Conservation (phyloP, 2,888 invertebrate genomes). For the Drosophila falleni region DNA sequence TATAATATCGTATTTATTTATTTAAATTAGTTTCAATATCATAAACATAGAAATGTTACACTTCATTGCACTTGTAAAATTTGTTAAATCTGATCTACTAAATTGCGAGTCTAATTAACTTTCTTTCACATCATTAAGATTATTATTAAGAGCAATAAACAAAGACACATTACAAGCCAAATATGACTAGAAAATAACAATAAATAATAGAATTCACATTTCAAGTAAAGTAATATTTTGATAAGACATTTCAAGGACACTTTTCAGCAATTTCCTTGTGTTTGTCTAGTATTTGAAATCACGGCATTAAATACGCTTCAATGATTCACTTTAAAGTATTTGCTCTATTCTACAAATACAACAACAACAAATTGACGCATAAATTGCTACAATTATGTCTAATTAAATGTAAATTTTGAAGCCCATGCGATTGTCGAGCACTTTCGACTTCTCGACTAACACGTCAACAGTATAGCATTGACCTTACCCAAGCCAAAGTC, state of each 20-base stretch:
- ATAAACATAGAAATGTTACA: not conserved
- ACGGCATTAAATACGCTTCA: conserved; percentile 25
- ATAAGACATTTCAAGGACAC: not conserved
- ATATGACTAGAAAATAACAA: not conserved
- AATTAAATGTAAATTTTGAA: conserved; percentile 75
- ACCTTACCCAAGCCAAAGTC: conserved; percentile 58
- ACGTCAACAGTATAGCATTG: conserved; percentile 37
- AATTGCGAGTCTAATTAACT: not conserved
- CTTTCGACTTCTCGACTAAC: conserved; percentile 4
- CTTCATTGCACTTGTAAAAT: not conserved
- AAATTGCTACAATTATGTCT: conserved; percentile 73
- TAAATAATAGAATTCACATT: conserved; percentile 3
- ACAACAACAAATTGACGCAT: conserved; percentile 46
- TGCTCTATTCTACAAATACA: not conserved
- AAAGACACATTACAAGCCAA: not conserved
- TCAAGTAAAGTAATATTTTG: conserved; percentile 16
- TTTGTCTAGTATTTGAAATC: conserved; percentile 28
- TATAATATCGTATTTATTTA: not conserved
- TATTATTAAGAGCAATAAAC: not conserved
- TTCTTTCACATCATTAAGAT: not conserved
- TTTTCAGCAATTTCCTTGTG: not conserved
- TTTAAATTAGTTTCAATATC: not conserved
- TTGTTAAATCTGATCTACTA: not conserved
- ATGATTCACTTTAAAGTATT: conserved; percentile 52
- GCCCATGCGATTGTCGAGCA: conserved; percentile 31